Evolutionary conservation across 2,888 invertebrate genomes (phyloP).

Genomic region (Ophioninae sp.): DNA sequence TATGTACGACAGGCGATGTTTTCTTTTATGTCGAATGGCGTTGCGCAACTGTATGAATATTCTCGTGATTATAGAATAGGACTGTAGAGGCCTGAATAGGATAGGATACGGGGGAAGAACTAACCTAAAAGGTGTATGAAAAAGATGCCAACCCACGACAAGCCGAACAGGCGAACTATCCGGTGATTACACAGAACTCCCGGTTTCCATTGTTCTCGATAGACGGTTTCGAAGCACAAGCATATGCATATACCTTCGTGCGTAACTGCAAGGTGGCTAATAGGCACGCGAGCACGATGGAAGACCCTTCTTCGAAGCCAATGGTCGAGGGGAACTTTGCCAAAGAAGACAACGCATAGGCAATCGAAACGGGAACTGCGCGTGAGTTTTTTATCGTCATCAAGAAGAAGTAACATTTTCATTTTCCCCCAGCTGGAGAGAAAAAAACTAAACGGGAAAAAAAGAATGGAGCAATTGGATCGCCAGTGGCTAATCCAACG

Average conservation of each 20-base stretch:
- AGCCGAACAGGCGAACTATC: conserved; percentile 65
- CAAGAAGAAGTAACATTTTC: not conserved
- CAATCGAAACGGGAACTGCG: conserved; percentile 9
- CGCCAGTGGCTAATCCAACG: not conserved
- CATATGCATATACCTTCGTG: conserved; percentile 18
- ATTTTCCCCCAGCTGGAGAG: not conserved
- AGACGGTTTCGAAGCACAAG: conserved; percentile 12
- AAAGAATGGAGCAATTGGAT: not conserved
- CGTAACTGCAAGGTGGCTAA: conserved; percentile 59
- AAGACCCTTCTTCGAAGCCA: conserved; percentile 37
- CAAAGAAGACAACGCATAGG: conserved; percentile 44
- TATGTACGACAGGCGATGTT: not conserved
- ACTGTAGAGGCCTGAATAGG: conserved; percentile 18
- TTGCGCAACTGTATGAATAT: conserved; percentile 27
- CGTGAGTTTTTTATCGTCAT: not conserved
- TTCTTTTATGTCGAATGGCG: conserved; percentile 4
- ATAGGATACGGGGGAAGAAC: not conserved
- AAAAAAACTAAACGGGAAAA: not conserved
- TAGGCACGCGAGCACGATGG: conserved; percentile 60
- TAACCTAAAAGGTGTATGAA: conserved; percentile 26
- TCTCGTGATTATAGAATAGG: conserved; percentile 6
- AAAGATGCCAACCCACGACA: conserved; percentile 56
- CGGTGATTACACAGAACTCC: conserved; percentile 74
- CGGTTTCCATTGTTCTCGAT: conserved; percentile 72
- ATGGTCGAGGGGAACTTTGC: conserved; percentile 23